Conservation (phyloP, 1,140 invertebrate genomes). For the Sesamia nonagrioides region DNA sequence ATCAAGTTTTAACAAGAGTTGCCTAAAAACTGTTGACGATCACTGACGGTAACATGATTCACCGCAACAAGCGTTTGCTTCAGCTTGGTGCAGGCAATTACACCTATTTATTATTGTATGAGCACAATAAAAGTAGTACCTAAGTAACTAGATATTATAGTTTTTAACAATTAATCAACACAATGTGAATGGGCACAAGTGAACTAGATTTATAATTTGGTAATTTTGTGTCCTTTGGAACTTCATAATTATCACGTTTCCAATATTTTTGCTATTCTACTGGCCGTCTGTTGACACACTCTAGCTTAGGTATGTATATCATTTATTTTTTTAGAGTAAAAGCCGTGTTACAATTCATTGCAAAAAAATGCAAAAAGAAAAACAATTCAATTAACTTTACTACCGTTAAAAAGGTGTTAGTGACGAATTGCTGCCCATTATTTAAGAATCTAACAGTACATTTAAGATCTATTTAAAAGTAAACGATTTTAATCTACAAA, state of each 20-base stretch:
- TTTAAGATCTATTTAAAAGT: neutral
- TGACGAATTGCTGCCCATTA: neutral
- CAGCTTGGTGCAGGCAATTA: constrained; percentile 63
- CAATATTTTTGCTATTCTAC: neutral
- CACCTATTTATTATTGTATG: constrained; percentile 47
- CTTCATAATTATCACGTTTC: neutral
- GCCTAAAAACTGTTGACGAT: constrained; percentile 53
- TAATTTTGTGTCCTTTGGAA: neutral
- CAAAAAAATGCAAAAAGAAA: too few species aligned
- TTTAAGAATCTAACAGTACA: neutral
- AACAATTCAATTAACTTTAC: too few species aligned
- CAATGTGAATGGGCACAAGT: neutral
- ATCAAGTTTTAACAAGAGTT: too few species aligned
- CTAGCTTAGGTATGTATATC: too few species aligned
- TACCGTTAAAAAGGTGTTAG: too few species aligned
- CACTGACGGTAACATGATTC: constrained; percentile 66
- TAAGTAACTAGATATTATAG: neutral
- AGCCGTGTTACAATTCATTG: too few species aligned
- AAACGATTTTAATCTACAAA: constrained; percentile 1
- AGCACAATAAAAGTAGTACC: neutral
- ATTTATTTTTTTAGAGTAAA: too few species aligned
- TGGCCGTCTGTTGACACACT: neutral
- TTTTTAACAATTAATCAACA: constrained; percentile 5
- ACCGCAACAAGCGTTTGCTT: constrained; percentile 66
- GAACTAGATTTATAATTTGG: neutral